Conservation (phyloP, 2,113 vertebrate genomes). For the Balaeniceps rex region DNA sequence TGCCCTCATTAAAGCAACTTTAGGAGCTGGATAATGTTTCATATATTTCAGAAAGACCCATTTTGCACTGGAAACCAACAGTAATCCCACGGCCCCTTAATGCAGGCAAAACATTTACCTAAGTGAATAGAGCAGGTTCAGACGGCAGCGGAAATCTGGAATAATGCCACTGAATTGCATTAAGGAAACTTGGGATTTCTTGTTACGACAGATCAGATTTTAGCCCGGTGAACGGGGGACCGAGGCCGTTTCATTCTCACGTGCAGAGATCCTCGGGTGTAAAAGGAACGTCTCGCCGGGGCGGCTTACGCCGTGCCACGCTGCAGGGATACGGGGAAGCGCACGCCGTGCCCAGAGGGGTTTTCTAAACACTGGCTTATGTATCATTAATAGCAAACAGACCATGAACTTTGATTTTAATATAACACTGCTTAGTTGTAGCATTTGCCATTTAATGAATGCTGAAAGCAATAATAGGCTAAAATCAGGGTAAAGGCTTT, state of each 20-base stretch:
- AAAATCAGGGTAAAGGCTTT: background rate
- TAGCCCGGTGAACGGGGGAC: background rate
- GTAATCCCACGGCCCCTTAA: background rate
- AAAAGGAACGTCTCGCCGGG: background rate
- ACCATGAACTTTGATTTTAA: background rate
- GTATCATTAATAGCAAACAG: slow-evolving; percentile 8
- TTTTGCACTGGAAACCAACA: background rate
- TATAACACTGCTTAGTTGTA: background rate
- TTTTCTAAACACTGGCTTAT: background rate
- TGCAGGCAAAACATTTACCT: background rate
- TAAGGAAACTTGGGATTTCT: background rate
- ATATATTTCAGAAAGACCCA: background rate
- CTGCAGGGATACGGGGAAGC: background rate
- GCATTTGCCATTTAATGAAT: background rate
- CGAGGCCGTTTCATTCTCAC: background rate
- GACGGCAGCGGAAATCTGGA: background rate
- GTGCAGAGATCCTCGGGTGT: background rate
- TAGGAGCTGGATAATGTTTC: background rate
- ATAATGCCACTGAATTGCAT: background rate
- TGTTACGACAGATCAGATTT: background rate
- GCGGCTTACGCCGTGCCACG: background rate
- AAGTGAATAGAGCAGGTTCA: background rate
- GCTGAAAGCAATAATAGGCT: background rate
- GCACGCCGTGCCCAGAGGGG: background rate
- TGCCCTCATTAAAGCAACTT: background rate